These are phyloP conservation scores for Stigmatopora nigra DNA, from an alignment of 2,113 vertebrate species.

Conservation along the genomic window DNA sequence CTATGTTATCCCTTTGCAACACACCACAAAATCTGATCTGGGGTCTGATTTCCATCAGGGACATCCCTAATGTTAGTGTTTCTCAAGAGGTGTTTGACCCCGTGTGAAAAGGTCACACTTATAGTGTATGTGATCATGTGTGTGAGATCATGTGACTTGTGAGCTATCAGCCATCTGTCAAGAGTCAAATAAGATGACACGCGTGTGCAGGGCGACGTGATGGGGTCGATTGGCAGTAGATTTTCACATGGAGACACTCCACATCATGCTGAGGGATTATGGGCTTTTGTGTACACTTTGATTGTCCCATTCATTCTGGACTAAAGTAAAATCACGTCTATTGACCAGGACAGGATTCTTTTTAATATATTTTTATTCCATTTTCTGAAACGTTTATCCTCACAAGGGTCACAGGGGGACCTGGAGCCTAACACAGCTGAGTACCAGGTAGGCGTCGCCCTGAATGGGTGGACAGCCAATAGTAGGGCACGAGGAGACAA, in stretches of 20 bases:
- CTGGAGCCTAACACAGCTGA: no score
- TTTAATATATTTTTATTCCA: no score
- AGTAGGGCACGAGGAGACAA: no score
- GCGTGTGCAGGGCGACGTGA: neutral
- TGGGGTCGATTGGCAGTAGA: neutral
- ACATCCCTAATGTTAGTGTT: neutral
- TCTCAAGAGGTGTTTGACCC: neutral
- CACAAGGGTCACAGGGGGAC: no score
- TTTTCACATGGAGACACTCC: no score
- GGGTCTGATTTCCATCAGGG: neutral
- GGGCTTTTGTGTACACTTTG: neutral
- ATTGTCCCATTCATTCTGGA: neutral
- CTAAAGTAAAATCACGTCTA: neutral
- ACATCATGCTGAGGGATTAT: neutral
- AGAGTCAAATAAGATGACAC: conserved; percentile 2
- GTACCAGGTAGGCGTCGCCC: no score
- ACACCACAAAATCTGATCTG: no score
- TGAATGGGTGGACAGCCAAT: no score
- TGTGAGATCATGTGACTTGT: neutral
- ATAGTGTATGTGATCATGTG: neutral
- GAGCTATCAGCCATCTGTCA: neutral
- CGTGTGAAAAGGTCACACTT: neutral
- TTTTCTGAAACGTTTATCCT: no score
- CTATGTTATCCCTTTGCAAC: no score
- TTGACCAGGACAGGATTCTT: no score